Base-by-base conservation (phyloP, 1,140 invertebrate genomes). In the Pemphigus obesinymphae region DNA sequence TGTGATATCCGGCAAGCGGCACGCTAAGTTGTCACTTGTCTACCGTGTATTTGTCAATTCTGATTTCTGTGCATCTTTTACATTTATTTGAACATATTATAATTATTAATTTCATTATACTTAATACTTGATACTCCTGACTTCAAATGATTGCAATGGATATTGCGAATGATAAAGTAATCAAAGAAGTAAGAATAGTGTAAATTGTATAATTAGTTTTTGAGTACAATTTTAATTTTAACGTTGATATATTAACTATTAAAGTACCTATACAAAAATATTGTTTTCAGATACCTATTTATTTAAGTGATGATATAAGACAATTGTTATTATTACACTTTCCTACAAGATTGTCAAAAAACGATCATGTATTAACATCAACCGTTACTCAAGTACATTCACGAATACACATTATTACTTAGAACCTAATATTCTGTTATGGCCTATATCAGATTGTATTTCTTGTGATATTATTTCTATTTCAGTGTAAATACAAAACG, bases 401-500 rank as follows among this genome's bases (percentile, higher is more conserved):
- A 43, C 23, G 5, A n/a, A 68, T 68, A n/a, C n/a, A n/a, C n/a
- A n/a, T 23, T 15, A 2, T 26, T 17, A n/a, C 15, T 34, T 63
- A 26, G n/a, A n/a, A n/a, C n/a, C n/a, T n/a, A n/a, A n/a, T n/a
- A n/a, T n/a, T 26, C 23, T 58, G 23, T 58, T 31, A 61, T 6
- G 5, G 15, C 15, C 7, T 26, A 7, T 63, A 34, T 58, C 8
- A 26, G 10, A 3, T 26, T 61, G 4, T 29, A 23, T 68, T 13
- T 15, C 10, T 43, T 17, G 5, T 43, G 37, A 34, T 78, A 11
- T 15, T 37, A 40, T 58, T 40, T 45, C 26, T 43, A 29, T n/a
- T 80, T 11, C 20, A 80, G 76, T 80, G 76, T n/a, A 80, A 29
- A 61, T 80, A 80, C 17, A 80, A 80, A 63, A 2, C 31, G 6